A percentile compares a stretch with the other conserved stretches of the same genome.
Evolutionary conservation across 92 coral and sea anemone species (phyloP).

Genomic region (Epizoanthus scotinus): DNA sequence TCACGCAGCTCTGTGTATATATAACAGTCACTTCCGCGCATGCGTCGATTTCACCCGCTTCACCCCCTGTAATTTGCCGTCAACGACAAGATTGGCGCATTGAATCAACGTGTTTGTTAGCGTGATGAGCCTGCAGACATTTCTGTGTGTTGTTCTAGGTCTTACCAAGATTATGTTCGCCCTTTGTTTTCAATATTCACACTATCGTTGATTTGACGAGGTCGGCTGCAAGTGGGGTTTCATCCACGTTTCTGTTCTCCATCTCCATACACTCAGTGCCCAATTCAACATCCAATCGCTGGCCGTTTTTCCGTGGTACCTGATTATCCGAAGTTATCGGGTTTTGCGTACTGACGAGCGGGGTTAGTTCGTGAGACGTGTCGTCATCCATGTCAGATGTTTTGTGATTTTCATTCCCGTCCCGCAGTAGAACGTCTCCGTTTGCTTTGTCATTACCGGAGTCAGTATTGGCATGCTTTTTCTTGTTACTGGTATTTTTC

Average conservation of each 20-base stretch:
- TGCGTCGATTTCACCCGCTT: no score
- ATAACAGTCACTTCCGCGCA: no score
- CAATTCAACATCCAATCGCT: constrained; percentile 3
- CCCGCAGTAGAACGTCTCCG: constrained; percentile 50
- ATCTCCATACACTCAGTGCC: constrained; percentile 34
- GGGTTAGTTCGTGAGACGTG: constrained; percentile 23
- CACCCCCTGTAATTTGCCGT: no score
- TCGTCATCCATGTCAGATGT: background rate
- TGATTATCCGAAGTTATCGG: background rate
- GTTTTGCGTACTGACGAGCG: constrained; percentile 13
- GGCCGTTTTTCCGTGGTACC: constrained; percentile 11
- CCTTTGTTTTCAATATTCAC: background rate
- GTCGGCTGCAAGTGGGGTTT: background rate
- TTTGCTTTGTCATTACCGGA: constrained; percentile 38
- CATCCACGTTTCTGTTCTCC: constrained; percentile 5
- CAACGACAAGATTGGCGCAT: no score
- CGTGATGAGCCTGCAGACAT: no score
- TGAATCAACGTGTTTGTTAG: no score
- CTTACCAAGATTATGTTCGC: background rate
- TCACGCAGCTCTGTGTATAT: no score
- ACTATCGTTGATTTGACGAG: constrained; percentile 16
- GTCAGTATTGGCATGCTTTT: background rate
- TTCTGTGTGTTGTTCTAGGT: no score
- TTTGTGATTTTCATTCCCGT: constrained; percentile 35
- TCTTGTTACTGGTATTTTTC: constrained; percentile 14